phyloP scores from a whole-genome alignment of 2,797 vertebrate species.

The Poecilia wingei region DNA sequence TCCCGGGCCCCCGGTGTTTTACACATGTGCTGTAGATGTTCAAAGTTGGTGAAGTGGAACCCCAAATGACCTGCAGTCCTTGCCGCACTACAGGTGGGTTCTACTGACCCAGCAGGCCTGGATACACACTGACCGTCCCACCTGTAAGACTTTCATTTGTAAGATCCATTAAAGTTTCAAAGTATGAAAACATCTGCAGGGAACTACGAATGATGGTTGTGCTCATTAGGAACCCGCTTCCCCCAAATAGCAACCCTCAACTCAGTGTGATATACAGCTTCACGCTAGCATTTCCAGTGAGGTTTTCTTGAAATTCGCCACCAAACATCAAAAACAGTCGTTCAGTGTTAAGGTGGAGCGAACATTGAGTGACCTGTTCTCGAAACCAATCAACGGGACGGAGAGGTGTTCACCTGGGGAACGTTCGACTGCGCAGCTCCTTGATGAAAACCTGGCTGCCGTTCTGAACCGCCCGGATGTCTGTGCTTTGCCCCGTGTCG shows the following conservation, averaged over 20 bases:
- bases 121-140: neutral
- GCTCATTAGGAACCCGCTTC: neutral
- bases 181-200: neutral
- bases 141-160: neutral
- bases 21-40: neutral
- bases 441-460: conserved; percentile 98
- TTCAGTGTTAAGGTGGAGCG: neutral
- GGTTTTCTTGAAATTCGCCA: neutral
- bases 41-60: neutral
- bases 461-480: conserved; percentile 93
- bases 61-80: neutral
- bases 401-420: conserved; percentile 88
- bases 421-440: conserved; percentile 94
- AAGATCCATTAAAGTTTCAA: neutral
- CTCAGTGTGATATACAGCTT: neutral
- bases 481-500: conserved; percentile 89
- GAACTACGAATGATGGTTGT: neutral
- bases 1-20: no score
- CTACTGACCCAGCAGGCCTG: neutral
- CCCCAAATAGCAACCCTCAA: neutral
- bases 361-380: neutral
- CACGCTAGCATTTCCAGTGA: neutral
- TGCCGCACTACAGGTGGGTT: neutral
- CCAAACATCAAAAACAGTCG: neutral
- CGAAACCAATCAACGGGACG: neutral